phyloP scores from a whole-genome alignment of 1,140 invertebrate species.

The Chlorops oryzae region DNA sequence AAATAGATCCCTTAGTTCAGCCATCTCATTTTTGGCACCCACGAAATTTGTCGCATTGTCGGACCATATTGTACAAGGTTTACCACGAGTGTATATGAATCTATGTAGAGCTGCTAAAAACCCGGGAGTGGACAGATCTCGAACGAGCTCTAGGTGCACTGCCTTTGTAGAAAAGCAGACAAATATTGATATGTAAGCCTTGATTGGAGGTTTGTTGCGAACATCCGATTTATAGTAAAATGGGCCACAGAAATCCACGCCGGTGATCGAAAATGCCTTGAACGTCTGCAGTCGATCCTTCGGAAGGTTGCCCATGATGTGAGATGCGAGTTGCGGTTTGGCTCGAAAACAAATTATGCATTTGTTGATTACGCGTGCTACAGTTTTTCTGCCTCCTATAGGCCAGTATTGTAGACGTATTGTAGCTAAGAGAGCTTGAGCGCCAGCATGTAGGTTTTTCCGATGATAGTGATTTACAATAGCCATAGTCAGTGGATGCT shows the following conservation, averaged over 20 bases:
- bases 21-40: too few species aligned
- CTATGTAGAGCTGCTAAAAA: too few species aligned
- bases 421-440: neutral
- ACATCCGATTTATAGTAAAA: conserved; percentile 14
- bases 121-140: neutral
- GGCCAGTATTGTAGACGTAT: conserved; percentile 11
- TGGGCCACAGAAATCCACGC: conserved; percentile 12
- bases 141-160: conserved; percentile 4
- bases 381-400: conserved; percentile 7
- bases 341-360: conserved; percentile 7
- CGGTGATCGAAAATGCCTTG: conserved; percentile 2
- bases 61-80: too few species aligned
- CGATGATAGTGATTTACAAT: conserved; percentile 9
- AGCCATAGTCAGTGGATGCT: conserved; percentile 3
- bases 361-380: conserved; percentile 7
- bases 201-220: conserved; percentile 4
- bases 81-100: too few species aligned
- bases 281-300: neutral
- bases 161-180: conserved; percentile 13
- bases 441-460: conserved; percentile 11
- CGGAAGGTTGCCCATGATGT: conserved; percentile 8
- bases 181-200: conserved; percentile 13
- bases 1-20: too few species aligned
- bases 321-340: conserved; percentile 2
- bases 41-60: too few species aligned